phyloP scores from a whole-genome alignment of 30 jellyfish, hydroid and myxozoan genomes.

The Aurelia aurita region DNA sequence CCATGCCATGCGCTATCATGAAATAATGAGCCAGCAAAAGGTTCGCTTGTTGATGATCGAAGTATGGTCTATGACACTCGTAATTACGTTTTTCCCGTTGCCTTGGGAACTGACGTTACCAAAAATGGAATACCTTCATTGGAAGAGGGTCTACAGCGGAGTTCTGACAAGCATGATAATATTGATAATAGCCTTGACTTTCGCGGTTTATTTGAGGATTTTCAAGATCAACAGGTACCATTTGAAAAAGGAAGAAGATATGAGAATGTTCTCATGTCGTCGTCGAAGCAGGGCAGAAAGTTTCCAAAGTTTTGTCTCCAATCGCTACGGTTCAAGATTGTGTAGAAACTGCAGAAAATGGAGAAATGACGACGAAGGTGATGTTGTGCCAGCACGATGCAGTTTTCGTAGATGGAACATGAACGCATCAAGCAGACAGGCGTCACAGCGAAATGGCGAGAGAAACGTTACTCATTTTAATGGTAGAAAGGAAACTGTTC shows the following conservation, averaged over 20 bases:
- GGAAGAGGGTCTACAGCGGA: conserved; percentile 64
- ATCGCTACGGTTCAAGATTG: background rate
- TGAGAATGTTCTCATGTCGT: background rate
- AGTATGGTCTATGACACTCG: conserved; percentile 62
- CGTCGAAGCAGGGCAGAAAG: background rate
- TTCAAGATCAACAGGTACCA: conserved; percentile 50
- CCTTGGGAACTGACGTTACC: conserved; percentile 60
- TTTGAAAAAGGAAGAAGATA: conserved; percentile 14
- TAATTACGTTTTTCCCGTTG: conserved; percentile 47
- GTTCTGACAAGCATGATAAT: conserved; percentile 47
- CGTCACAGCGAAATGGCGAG: no score
- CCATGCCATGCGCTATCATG: conserved; percentile 58
- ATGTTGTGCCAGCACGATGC: background rate
- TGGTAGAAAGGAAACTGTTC: no score
- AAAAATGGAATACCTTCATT: conserved; percentile 8
- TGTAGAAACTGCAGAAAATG: background rate
- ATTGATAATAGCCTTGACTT: conserved; percentile 13
- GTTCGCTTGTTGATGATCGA: conserved; percentile 46
- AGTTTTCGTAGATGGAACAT: no score
- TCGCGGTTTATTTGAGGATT: conserved; percentile 37
- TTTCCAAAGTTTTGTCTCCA: background rate
- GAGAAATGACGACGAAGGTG: background rate
- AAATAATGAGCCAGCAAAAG: conserved; percentile 32
- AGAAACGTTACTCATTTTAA: no score
- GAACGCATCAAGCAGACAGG: no score